A percentile compares a stretch with the other conserved stretches of the same genome.
Evolutionary conservation across 2,797 vertebrate genomes (phyloP).

Genomic region (Phalloptychus januarius): DNA sequence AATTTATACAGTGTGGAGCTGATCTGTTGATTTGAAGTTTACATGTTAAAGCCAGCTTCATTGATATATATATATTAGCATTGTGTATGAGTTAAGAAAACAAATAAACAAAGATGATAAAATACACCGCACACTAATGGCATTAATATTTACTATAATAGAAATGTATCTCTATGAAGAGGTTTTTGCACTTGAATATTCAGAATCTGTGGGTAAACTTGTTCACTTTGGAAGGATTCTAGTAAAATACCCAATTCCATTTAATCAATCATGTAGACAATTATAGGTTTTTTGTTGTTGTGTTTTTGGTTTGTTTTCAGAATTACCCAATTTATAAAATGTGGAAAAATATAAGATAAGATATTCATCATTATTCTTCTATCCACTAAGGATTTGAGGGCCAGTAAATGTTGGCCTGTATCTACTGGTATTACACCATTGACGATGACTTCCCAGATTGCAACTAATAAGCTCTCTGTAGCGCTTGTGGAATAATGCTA

Average conservation of each 20-base stretch:
- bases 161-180: not conserved
- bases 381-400: not conserved
- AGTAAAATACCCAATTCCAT: not conserved
- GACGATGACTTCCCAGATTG: not conserved
- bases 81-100: not conserved
- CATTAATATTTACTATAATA: not conserved
- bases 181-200: not conserved
- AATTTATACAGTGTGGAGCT: too few relatives aligned
- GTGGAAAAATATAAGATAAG: not conserved
- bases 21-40: not conserved
- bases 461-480: not conserved
- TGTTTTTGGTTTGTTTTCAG: not conserved
- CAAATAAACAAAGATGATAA: not conserved
- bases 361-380: not conserved
- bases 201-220: not conserved
- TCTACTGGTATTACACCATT: not conserved
- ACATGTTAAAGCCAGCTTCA: not conserved
- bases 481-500: not conserved
- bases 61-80: not conserved
- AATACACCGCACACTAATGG: not conserved
- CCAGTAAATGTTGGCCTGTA: not conserved
- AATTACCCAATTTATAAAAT: not conserved
- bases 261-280: not conserved
- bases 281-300: not conserved
- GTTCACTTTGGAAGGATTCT: not conserved